Evolutionary conservation across 2,113 vertebrate species (phyloP), one percentile per base, ranked within the genome.

Genomic region (Calonectris borealis): DNA sequence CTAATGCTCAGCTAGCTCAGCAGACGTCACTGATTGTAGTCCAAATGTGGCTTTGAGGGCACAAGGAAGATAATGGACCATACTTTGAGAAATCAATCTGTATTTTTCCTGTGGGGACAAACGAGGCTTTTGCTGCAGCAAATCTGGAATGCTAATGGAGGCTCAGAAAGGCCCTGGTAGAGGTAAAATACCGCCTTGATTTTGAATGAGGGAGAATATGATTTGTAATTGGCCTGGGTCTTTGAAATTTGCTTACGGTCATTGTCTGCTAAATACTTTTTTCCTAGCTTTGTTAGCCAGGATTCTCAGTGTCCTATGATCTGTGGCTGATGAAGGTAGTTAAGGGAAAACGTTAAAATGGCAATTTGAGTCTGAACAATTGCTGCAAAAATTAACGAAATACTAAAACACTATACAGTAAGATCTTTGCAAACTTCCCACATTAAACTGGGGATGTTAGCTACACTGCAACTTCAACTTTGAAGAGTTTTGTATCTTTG

Each of bases 291-390:
- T 88, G 85, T 92, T 88, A 94, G 58, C 62, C 75, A 85, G 71
- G 94, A 78, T 90, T 71, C 69, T 70, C 64, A 92, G 68, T 48
- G 68, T 88, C 95, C 92, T 93, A 26, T 88, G 92, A 86, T 92
- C 92, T 93, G 94, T 86, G 55, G 82, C 88, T 95, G 94, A 86
- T 94, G 48, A 93, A 94, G 76, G 72, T 82, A 94, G 76, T 90
- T 93, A 80, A 82, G 68, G 29, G 68, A 83, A 90, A 93, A 78
- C 0, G 1, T 52, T 89, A 76, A 93, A 93, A 86, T 65, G 68
- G 69, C 36, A 84, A 86, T 93, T 71, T 82, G 44, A 79, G 48
- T 70, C 76, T 86, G 80, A 93, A 81, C 31, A 93, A 90, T 60
- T 25, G 38, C 72, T 82, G 80, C 48, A 88, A 94, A 94, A 91